These are phyloP conservation scores for Chymomyza procnemis DNA, from an alignment of 2,888 invertebrate species.

Conservation along the genomic window DNA sequence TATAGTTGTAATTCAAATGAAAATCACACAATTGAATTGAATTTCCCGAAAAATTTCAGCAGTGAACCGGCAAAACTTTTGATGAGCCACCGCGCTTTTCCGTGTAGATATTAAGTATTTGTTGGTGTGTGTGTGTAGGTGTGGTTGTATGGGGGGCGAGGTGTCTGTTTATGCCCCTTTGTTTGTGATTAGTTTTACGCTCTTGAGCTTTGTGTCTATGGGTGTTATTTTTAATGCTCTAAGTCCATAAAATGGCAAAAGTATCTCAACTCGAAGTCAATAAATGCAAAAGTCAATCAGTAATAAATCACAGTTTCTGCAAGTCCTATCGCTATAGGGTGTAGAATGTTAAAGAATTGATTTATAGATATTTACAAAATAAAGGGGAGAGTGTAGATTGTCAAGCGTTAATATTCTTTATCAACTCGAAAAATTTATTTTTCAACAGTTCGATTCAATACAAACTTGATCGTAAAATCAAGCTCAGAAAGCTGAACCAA, in stretches of 20 bases:
- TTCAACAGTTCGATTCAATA: too few species aligned
- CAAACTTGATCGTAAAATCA: too few species aligned
- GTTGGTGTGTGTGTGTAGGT: constrained; percentile 11
- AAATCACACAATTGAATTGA: constrained; percentile 67
- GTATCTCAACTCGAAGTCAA: not conserved
- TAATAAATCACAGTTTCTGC: not conserved
- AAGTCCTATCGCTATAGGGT: too few species aligned
- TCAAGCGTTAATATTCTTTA: too few species aligned
- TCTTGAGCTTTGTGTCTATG: constrained; percentile 38
- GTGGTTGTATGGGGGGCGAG: constrained; percentile 7
- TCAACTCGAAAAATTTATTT: too few species aligned
- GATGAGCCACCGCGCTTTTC: constrained; percentile 49
- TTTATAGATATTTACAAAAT: too few species aligned
- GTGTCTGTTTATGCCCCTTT: constrained; percentile 30
- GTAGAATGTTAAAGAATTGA: too few species aligned
- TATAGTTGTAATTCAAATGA: constrained; percentile 62
- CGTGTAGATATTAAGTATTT: not conserved
- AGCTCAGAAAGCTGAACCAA: too few species aligned
- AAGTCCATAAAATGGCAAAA: not conserved
- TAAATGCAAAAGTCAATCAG: not conserved
- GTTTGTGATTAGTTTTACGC: constrained; percentile 60
- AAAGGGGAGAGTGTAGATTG: too few species aligned
- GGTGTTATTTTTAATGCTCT: constrained; percentile 38
- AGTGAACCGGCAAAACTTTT: constrained; percentile 51
- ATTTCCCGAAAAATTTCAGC: constrained; percentile 50